Percentiles rank a stretch among this genome's conserved stretches.
Conservation (phyloP, 2,888 invertebrate species). For the Pseudococcus jackbeardsleyi region DNA sequence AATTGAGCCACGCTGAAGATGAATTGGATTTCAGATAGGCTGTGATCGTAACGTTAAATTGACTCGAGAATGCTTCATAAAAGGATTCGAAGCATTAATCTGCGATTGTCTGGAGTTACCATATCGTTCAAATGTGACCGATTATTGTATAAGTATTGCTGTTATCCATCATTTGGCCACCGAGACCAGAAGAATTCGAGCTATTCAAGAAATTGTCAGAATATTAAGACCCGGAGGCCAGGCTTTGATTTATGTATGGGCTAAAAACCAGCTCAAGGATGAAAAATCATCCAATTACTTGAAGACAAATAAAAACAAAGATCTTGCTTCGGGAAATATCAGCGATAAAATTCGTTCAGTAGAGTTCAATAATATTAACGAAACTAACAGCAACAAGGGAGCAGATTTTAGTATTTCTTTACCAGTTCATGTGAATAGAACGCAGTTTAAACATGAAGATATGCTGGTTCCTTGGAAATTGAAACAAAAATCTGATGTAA, state of each 20-base stretch:
- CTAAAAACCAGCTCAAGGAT: slow-evolving; percentile 85
- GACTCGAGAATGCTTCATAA: slow-evolving; percentile 75
- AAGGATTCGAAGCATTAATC: slow-evolving; percentile 79
- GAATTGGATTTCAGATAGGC: slow-evolving; percentile 76
- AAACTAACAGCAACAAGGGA: slow-evolving; percentile 67
- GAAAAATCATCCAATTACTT: slow-evolving; percentile 79
- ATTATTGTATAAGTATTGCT: slow-evolving; percentile 92
- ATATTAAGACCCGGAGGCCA: slow-evolving; percentile 81
- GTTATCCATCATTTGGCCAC: slow-evolving; percentile 96
- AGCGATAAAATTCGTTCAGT: not conserved
- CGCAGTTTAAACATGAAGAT: slow-evolving; percentile 90
- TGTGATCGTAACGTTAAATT: slow-evolving; percentile 84
- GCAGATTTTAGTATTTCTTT: slow-evolving; percentile 71
- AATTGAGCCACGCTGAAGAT: not conserved
- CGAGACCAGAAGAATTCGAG: slow-evolving; percentile 79
- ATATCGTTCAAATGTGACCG: slow-evolving; percentile 78
- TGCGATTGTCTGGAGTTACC: slow-evolving; percentile 85
- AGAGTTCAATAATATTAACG: not conserved
- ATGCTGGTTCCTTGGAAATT: slow-evolving; percentile 96
- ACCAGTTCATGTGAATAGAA: slow-evolving; percentile 91
- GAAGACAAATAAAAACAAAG: slow-evolving; percentile 73
- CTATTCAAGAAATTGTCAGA: slow-evolving; percentile 82
- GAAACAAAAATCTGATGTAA: slow-evolving; percentile 71
- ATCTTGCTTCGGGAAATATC: not conserved
- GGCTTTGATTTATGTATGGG: slow-evolving; percentile 96